A percentile compares a stretch with the other conserved stretches of the same genome.
phyloP scores from a whole-genome alignment of 2,888 invertebrate genomes.

The Drosophila helvetica region DNA sequence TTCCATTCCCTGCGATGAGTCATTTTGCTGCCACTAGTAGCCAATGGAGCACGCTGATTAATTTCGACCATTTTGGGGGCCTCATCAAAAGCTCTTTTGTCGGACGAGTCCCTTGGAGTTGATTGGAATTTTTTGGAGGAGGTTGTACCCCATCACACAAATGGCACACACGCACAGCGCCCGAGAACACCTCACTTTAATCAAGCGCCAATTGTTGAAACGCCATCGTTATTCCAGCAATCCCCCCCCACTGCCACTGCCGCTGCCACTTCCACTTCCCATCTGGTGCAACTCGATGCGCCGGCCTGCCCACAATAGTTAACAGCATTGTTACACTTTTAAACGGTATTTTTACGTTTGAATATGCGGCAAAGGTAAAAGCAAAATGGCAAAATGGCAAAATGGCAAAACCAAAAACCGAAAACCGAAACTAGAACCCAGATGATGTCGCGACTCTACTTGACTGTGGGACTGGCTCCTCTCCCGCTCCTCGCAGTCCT shows the following conservation, averaged over 20 bases:
- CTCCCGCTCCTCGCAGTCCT: background rate
- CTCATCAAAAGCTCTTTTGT: background rate
- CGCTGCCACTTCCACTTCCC: no score
- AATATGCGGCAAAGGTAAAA: conserved; percentile 63
- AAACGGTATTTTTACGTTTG: conserved; percentile 69
- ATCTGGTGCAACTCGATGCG: conserved; percentile 11
- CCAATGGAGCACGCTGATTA: background rate
- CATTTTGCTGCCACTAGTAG: background rate
- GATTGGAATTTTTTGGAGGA: conserved; percentile 11
- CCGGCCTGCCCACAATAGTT: conserved; percentile 45
- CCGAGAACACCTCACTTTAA: conserved; percentile 46
- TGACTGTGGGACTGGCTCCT: background rate
- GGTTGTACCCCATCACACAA: conserved; percentile 3
- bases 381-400: conserved; percentile 38
- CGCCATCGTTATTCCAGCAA: background rate
- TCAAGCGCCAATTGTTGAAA: conserved; percentile 69
- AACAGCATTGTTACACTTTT: conserved; percentile 75
- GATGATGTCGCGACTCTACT: background rate
- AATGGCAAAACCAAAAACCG: conserved; percentile 45
- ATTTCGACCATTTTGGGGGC: background rate
- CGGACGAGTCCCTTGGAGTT: background rate
- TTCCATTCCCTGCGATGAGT: background rate
- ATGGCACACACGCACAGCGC: background rate
- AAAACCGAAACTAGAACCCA: conserved; percentile 28
- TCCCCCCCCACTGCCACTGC: background rate